Evolutionary conservation across 1,140 invertebrate species (phyloP), one percentile per base, ranked within the genome.

Genomic region (Drosophila nigrodunni): DNA sequence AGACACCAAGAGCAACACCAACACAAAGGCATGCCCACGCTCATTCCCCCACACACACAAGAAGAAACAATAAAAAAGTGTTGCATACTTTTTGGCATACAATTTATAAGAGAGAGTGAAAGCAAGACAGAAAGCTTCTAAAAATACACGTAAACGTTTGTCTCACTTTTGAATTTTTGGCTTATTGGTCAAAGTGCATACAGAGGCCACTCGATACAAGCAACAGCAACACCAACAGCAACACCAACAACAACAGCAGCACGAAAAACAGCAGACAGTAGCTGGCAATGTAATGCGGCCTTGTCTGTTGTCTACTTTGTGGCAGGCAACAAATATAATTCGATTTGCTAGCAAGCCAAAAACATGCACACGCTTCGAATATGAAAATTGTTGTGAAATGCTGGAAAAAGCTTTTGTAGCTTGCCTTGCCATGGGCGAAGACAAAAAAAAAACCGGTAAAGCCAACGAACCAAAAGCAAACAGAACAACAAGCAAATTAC

Each of bases 311-410:
- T 88, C 77, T 80, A 82, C 83, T 80, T 80, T 87, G 83, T 87
- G 82, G 83, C 83, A 67, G 54, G 37, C 18, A 88, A 83, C 72
- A 82, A 71, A 83, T 83, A 83, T 87, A 83, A 87, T 87, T 87
- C 83, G 83, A 87, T 87, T 87, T 87, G 85, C 70, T 18, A 60
- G 67, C 77, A 15, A 74, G 49, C 39, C 61, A 52, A 41, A 30
- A 41, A 30, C 60, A 47, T 43, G 67, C 75, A 80, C 80, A 87
- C 77, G 69, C 77, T 77, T 70, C 62, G 80, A 80, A 87, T 87
- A 88, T 82, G 83, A 83, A 80, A 74, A 87, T 75, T 74, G 78
- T 82, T 69, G 76, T 54, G 50, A 82, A 70, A 66, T 74, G 41
- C 44, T 62, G 52, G 25, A n/a, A 77, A 69, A 75, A 44, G 54